Conservation (phyloP, 1,140 invertebrate genomes). For the Octopus sinensis region DNA sequence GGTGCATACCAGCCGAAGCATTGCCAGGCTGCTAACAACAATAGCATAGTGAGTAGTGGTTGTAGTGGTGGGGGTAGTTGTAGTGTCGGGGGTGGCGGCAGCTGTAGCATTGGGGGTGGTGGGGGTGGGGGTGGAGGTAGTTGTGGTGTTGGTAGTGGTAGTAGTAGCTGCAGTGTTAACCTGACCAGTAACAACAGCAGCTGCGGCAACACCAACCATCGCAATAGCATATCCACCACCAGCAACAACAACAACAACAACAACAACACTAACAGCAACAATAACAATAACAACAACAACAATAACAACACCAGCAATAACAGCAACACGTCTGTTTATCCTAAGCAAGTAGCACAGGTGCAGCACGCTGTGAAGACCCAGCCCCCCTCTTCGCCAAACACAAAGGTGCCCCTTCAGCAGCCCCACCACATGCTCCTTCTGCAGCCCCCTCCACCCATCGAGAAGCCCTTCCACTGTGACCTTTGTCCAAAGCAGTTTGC, state of each 20-base stretch:
- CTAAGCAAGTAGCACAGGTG: too few species aligned
- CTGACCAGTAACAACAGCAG: not conserved
- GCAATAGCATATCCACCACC: not conserved
- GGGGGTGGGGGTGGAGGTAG: not conserved
- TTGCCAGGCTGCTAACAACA: not conserved
- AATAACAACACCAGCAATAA: not conserved
- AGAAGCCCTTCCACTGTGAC: not conserved
- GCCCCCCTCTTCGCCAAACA: too few species aligned
- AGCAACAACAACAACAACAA: not conserved
- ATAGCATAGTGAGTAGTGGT: not conserved
- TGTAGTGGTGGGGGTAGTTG: not conserved
- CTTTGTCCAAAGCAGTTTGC: constrained; percentile 6
- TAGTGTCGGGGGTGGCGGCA: not conserved
- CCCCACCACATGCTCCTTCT: not conserved
- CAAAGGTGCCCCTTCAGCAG: not conserved
- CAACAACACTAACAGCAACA: not conserved
- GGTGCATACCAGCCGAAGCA: not conserved
- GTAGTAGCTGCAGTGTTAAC: not conserved
- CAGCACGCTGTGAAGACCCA: too few species aligned
- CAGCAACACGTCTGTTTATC: not conserved
- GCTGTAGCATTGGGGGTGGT: not conserved
- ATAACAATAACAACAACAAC: not conserved
- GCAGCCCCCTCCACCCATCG: not conserved
- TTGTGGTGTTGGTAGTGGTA: not conserved
- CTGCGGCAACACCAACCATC: not conserved